These are phyloP conservation scores for Gibbula magus DNA, from an alignment of 2,888 invertebrate genomes.

Conservation along the genomic window DNA sequence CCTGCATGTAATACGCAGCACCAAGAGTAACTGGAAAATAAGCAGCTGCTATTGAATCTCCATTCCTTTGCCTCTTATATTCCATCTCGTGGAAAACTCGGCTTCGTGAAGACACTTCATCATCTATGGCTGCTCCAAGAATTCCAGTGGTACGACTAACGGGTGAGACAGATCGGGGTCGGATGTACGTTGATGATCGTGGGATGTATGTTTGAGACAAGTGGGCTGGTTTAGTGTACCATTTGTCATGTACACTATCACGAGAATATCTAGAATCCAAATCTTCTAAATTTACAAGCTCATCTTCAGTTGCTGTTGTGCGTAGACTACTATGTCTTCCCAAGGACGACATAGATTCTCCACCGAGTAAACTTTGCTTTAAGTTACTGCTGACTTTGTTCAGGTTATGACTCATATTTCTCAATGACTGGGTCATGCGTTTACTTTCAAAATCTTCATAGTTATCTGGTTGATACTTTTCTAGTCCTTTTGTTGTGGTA, in stretches of 20 bases:
- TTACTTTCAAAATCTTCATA: slow-evolving; percentile 43
- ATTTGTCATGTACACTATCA: background rate
- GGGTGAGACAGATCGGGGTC: background rate
- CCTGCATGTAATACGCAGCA: background rate
- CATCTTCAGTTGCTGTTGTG: background rate
- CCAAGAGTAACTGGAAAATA: slow-evolving; percentile 25
- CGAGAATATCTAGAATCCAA: background rate
- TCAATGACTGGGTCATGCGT: background rate
- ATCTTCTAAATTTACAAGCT: background rate
- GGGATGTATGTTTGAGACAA: background rate
- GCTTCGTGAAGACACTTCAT: background rate
- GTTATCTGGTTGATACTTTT: slow-evolving; percentile 44
- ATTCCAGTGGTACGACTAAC: background rate
- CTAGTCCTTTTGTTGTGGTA: slow-evolving; percentile 46
- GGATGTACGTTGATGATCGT: background rate
- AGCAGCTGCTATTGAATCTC: background rate
- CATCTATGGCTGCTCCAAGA: background rate
- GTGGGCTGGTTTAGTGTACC: background rate
- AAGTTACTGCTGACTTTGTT: slow-evolving; percentile 13
- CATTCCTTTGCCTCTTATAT: background rate
- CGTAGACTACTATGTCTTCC: background rate
- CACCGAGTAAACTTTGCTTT: background rate
- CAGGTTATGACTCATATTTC: background rate
- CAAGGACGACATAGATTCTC: background rate
- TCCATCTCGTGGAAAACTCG: background rate